A percentile compares a stretch with the other conserved stretches of the same genome.
These are phyloP conservation scores for Archips xylosteana DNA, from an alignment of 2,888 invertebrate genomes.

Conservation along the genomic window DNA sequence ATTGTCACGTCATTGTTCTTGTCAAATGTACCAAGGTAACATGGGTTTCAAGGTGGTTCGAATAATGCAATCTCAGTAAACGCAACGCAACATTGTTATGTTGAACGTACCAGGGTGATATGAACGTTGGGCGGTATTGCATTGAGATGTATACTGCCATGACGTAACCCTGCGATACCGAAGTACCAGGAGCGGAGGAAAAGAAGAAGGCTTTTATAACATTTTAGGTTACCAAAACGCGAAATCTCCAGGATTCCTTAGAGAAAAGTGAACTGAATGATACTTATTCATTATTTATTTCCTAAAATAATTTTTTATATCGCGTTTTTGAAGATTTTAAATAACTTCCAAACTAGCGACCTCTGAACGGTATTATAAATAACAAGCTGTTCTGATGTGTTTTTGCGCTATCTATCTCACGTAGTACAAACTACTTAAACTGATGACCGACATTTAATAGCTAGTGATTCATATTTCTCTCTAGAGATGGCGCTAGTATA, in stretches of 20 bases:
- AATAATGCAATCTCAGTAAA: conserved; percentile 11
- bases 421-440: not conserved
- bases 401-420: conserved; percentile 7
- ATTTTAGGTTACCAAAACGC: not conserved
- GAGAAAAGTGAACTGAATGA: not conserved
- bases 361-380: not conserved
- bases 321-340: not conserved
- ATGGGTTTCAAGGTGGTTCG: not conserved
- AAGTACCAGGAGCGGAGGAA: conserved; percentile 24
- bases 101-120: conserved; percentile 28
- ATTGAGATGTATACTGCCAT: conserved; percentile 9
- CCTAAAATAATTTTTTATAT: not conserved
- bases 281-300: not conserved
- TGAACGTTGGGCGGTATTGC: conserved; percentile 9
- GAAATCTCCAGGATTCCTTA: not conserved
- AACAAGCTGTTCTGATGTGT: not conserved
- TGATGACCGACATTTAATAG: no score
- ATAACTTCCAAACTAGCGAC: not conserved
- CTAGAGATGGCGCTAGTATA: no score
- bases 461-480: no score
- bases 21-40: conserved; percentile 14
- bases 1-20: conserved; percentile 17
- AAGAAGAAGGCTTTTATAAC: not conserved
- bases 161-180: conserved; percentile 39
- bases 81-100: conserved; percentile 32